These are phyloP conservation scores for Oreochromis grahami DNA, from an alignment of 2,797 vertebrate species.

Conservation along the genomic window DNA sequence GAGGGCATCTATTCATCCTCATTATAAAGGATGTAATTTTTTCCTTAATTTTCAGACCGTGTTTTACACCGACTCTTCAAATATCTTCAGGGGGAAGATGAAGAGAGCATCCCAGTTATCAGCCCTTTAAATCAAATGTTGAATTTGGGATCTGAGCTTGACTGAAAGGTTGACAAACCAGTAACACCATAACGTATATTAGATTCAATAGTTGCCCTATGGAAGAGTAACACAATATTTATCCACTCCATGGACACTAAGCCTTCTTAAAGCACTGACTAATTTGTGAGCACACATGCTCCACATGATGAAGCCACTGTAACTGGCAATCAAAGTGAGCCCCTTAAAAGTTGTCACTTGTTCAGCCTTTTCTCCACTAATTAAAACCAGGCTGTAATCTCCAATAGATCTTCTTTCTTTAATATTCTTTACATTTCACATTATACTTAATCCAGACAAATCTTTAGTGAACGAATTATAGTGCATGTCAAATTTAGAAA, in stretches of 20 bases:
- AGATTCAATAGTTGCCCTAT: not conserved
- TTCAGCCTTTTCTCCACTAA: not conserved
- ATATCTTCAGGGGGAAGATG: not conserved
- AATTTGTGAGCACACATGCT: not conserved
- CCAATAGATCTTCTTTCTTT: not conserved
- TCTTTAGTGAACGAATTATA: not conserved
- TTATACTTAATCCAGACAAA: not conserved
- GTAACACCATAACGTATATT: not conserved
- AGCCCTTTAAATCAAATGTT: not conserved
- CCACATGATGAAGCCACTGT: not conserved
- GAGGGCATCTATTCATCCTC: not conserved
- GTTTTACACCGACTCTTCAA: not conserved
- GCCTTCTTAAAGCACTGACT: not conserved
- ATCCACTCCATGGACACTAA: not conserved
- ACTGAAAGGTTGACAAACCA: not conserved
- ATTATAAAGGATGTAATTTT: not conserved
- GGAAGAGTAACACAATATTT: not conserved
- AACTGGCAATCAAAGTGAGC: not conserved
- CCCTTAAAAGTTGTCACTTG: not conserved
- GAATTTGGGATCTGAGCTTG: not conserved
- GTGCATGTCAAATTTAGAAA: not conserved
- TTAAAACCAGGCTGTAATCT: not conserved
- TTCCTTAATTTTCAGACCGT: not conserved
- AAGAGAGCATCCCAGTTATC: not conserved
- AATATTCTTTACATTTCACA: not conserved